Evolutionary conservation across 2,888 invertebrate genomes (phyloP), one percentile per base, ranked within the genome.

Genomic region (Megalurothrips usitatus): DNA sequence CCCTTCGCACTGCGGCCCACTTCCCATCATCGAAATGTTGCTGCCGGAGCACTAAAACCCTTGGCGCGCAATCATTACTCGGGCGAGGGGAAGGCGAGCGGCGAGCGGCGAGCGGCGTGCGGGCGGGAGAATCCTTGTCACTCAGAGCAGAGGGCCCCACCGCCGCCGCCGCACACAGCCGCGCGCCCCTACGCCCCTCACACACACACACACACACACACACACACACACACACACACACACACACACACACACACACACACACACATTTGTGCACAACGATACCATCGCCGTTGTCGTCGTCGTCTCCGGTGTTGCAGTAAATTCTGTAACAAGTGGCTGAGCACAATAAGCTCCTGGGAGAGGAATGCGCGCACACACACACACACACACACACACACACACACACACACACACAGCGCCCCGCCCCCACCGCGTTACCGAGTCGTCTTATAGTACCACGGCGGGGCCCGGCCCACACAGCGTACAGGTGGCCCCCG

Each of bases 341-440:
- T 43, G 34, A 43, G 34, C 34, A 43, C 34, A 43, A 43, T 43
- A 43, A 43, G 34, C 34, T 43, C 34, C 34, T 43, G 34, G 34
- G 34, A 43, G 34, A 43, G 34, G 34, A 43, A 43, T 43, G 34
- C 34, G 6, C 34, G 6, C 80, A 81, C 75, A 58, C 81, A 58
- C 80, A 49, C 79, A 43, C 34, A 43, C 80, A 81, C 75, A 58
- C 81, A 58, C 80, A 49, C 26, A 43, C 34, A 43, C 80, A 81
- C 75, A 58, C 81, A 58, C 80, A 49, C n/a, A 43, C 34, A 43
- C 80, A 81, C 75, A 58, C 81, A 58, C 80, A 49, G 83, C 48
- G 12, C 19, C 26, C 34, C 34, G 79, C 48, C 79, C 14, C 47
- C n/a, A n/a, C n/a, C n/a, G n/a, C n/a, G n/a, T n/a, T n/a, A n/a